phyloP scores from a whole-genome alignment of 2,113 vertebrate species.

The Grallaria varia region DNA sequence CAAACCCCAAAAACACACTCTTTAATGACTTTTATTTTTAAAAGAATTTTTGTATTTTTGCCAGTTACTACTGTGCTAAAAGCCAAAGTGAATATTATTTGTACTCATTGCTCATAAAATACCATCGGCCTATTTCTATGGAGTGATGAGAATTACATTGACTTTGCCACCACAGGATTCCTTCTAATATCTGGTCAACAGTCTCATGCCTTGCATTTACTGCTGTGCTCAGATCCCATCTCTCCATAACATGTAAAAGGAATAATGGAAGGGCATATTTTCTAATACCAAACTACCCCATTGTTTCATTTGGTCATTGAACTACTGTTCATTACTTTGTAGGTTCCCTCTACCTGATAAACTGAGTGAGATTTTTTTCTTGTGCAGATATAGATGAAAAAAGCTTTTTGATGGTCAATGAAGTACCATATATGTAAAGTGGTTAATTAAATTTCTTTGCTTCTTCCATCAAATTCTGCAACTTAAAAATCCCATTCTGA shows the following conservation, averaged over 20 bases:
- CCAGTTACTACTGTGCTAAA: background rate
- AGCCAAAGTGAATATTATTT: constrained; percentile 21
- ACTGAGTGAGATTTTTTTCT: background rate
- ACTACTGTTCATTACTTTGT: background rate
- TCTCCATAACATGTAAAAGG: background rate
- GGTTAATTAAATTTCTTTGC: constrained; percentile 5
- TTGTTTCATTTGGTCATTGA: background rate
- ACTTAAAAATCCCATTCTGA: background rate
- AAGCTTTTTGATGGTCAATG: background rate
- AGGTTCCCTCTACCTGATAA: background rate
- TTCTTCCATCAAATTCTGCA: background rate
- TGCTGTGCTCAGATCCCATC: constrained; percentile 20
- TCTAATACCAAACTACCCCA: background rate
- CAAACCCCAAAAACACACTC: background rate
- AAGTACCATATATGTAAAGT: background rate
- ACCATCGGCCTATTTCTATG: background rate
- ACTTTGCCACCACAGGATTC: constrained; percentile 13
- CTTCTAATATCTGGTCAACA: constrained; percentile 21
- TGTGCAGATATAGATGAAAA: background rate
- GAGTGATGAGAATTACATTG: constrained; percentile 11
- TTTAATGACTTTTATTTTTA: background rate
- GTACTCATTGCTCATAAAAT: background rate
- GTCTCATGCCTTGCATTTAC: background rate
- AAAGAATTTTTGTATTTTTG: background rate
- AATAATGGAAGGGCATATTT: background rate